A percentile compares a stretch with the other conserved stretches of the same genome.
Conservation (phyloP, 2,113 vertebrate genomes). For the Muntiacus reevesi region DNA sequence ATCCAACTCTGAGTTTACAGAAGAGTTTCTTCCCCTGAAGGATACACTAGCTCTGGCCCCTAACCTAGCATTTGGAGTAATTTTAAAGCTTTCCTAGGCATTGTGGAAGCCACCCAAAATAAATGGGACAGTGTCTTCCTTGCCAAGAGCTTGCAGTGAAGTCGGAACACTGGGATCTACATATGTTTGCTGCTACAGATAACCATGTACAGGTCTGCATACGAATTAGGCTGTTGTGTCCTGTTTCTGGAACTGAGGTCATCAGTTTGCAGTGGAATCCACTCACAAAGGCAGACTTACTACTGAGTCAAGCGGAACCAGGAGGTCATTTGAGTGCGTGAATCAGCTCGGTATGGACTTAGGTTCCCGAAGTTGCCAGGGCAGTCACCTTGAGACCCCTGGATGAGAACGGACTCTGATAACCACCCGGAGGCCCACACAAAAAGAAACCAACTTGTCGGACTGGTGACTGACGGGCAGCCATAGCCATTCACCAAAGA, state of each 20-base stretch:
- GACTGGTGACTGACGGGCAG: rapidly evolving
- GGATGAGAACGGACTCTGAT: rapidly evolving
- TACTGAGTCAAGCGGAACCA: background rate
- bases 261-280: background rate
- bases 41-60: background rate
- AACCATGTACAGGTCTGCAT: background rate
- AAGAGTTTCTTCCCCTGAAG: background rate
- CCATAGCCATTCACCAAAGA: background rate
- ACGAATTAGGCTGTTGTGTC: rapidly evolving
- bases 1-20: rapidly evolving
- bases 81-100: background rate
- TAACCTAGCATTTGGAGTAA: background rate
- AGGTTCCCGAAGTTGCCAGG: rapidly evolving
- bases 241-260: background rate
- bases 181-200: rapidly evolving
- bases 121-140: background rate
- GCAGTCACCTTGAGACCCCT: rapidly evolving
- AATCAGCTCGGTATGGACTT: background rate
- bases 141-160: background rate
- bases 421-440: background rate
- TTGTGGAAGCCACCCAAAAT: background rate
- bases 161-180: rapidly evolving
- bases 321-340: rapidly evolving
- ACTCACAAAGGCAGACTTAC: background rate
- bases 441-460: rapidly evolving